Evolutionary conservation across 2,113 vertebrate species (phyloP).

Genomic region (Numenius arquata): DNA sequence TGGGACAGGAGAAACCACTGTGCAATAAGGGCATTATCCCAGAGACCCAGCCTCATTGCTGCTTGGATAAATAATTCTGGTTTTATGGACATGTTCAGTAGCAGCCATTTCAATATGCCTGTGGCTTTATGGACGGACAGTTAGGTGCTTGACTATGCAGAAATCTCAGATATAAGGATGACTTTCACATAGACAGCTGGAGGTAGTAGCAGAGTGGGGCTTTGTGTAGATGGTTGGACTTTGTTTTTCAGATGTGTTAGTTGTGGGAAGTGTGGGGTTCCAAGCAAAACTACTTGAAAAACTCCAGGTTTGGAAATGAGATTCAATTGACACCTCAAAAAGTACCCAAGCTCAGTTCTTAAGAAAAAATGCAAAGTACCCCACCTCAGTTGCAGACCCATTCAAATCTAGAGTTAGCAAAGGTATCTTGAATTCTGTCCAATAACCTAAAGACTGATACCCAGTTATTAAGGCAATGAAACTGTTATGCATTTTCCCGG

Average conservation of each 20-base stretch:
- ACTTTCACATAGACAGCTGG: not conserved
- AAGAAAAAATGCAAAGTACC: not conserved
- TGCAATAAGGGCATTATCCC: not conserved
- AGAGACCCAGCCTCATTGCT: not conserved
- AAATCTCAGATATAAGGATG: not conserved
- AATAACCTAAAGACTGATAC: not conserved
- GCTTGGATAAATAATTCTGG: not conserved
- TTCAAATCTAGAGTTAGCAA: not conserved
- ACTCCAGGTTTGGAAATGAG: not conserved
- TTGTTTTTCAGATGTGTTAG: fast-evolving
- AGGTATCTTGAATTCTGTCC: not conserved
- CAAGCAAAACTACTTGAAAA: not conserved
- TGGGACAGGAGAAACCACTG: not conserved
- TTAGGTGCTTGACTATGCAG: not conserved
- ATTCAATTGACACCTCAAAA: not conserved
- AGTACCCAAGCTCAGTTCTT: not conserved
- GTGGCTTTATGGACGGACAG: not conserved
- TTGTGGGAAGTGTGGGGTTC: not conserved
- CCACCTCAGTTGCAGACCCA: not conserved
- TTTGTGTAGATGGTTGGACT: not conserved
- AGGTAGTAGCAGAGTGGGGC: not conserved
- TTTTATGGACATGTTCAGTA: not conserved
- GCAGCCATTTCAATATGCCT: not conserved
- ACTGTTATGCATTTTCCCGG: not conserved
- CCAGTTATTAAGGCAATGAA: not conserved